Percentiles rank a stretch among this genome's conserved stretches.
Conservation (phyloP, 2,888 invertebrate species). For the Teleiodes luculella region DNA sequence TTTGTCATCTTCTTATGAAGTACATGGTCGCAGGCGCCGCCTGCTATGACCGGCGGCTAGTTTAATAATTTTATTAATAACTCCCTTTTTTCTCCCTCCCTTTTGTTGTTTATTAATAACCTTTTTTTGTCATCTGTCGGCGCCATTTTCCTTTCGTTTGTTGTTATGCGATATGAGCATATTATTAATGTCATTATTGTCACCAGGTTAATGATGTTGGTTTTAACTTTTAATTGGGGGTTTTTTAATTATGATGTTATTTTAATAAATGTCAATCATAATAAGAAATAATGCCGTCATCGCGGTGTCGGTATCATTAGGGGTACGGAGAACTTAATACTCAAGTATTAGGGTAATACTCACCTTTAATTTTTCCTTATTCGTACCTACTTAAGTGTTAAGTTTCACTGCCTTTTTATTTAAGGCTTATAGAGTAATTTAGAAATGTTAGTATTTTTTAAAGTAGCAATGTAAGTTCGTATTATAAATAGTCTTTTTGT, state of each 20-base stretch:
- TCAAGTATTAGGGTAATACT: too few relatives aligned
- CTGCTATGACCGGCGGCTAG: constrained; percentile 50
- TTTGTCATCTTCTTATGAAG: constrained; percentile 32
- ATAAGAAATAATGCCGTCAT: not conserved
- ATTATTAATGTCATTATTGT: constrained; percentile 72
- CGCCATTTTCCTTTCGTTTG: not conserved
- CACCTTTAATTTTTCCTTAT: too few relatives aligned
- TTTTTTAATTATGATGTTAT: not conserved
- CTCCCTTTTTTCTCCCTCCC: constrained; percentile 16
- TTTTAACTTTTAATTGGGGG: not conserved
- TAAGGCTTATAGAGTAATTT: too few relatives aligned
- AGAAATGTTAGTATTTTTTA: too few relatives aligned
- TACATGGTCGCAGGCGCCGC: constrained; percentile 69
- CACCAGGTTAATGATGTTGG: constrained; percentile 40
- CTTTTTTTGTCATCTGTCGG: not conserved
- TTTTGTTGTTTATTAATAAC: not conserved
- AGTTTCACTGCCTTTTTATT: too few relatives aligned
- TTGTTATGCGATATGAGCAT: not conserved
- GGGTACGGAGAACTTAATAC: too few relatives aligned
- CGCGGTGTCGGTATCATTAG: too few relatives aligned
- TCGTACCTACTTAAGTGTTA: too few relatives aligned
- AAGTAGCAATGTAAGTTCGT: too few relatives aligned
- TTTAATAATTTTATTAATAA: constrained; percentile 68
- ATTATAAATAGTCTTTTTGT: too few relatives aligned
- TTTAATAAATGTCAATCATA: not conserved